Evolutionary conservation across 2,888 invertebrate species (phyloP).

Genomic region (Magallana nippona): DNA sequence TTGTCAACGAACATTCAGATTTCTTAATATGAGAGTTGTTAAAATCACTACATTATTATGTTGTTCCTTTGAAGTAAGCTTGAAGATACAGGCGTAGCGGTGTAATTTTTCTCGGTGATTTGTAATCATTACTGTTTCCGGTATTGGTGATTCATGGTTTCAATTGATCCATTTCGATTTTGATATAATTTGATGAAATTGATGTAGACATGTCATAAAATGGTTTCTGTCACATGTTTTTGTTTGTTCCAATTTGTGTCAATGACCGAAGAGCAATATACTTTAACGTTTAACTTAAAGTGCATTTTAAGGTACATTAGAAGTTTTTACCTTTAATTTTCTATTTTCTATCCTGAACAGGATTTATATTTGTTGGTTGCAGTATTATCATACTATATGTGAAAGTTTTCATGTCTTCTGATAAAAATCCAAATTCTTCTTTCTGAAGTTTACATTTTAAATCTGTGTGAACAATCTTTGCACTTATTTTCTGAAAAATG

Average conservation of each 20-base stretch:
- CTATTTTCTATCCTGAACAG: no score
- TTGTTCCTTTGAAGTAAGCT: background rate
- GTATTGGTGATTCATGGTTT: constrained; percentile 4
- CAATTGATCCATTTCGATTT: background rate
- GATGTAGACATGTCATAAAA: background rate
- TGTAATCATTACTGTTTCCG: background rate
- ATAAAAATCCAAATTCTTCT: no score
- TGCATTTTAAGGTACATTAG: background rate
- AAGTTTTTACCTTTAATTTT: no score
- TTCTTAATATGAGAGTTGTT: background rate
- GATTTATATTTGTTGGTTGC: no score
- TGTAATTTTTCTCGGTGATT: constrained; percentile 3
- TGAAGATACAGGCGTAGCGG: background rate
- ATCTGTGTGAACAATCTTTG: no score
- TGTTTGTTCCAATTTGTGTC: background rate
- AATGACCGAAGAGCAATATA: background rate
- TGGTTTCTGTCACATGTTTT: background rate
- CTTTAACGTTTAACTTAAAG: background rate
- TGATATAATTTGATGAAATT: background rate
- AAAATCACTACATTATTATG: background rate
- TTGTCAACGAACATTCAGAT: background rate
- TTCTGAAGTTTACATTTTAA: no score
- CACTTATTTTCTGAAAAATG: no score
- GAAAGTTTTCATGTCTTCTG: no score
- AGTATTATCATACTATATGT: no score